Evolutionary conservation across 2,797 vertebrate species (phyloP).

Genomic region (Fratercula arctica): DNA sequence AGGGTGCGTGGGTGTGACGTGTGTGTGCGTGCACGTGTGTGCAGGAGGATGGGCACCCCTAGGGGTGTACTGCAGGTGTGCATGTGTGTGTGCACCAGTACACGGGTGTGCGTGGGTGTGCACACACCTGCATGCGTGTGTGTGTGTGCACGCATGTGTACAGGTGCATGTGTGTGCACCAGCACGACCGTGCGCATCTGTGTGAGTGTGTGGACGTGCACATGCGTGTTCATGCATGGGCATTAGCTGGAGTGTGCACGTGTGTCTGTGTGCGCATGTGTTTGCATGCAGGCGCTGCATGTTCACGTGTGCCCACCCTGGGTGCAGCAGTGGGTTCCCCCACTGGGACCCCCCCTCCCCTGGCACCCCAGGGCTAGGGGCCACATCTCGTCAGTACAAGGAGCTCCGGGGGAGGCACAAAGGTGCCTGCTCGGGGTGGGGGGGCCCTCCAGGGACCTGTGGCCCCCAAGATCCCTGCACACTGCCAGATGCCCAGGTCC

Average conservation of each 20-base stretch:
- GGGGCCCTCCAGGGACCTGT: too few relatives aligned
- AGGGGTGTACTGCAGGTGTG: not conserved
- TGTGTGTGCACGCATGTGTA: accelerated
- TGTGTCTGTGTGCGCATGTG: not conserved
- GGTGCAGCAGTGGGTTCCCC: not conserved
- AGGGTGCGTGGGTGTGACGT: accelerated
- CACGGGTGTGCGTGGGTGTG: accelerated
- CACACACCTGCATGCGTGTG: accelerated
- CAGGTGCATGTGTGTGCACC: too few relatives aligned
- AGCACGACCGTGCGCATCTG: not conserved
- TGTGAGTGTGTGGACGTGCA: too few relatives aligned
- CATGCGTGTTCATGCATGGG: accelerated
- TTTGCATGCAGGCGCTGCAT: not conserved
- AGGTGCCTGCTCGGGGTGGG: accelerated
- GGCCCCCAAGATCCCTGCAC: too few relatives aligned
- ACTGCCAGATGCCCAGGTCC: accelerated
- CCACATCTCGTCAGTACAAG: not conserved
- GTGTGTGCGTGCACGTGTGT: too few relatives aligned
- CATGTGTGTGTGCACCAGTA: not conserved
- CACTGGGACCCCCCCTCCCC: not conserved
- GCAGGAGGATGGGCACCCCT: not conserved
- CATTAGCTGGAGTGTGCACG: accelerated
- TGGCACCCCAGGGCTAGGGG: not conserved
- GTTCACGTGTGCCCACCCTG: too few relatives aligned
- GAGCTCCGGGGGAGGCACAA: not conserved